These are phyloP conservation scores for Palloptera scutellata DNA, from an alignment of 2,888 invertebrate species.

Conservation along the genomic window DNA sequence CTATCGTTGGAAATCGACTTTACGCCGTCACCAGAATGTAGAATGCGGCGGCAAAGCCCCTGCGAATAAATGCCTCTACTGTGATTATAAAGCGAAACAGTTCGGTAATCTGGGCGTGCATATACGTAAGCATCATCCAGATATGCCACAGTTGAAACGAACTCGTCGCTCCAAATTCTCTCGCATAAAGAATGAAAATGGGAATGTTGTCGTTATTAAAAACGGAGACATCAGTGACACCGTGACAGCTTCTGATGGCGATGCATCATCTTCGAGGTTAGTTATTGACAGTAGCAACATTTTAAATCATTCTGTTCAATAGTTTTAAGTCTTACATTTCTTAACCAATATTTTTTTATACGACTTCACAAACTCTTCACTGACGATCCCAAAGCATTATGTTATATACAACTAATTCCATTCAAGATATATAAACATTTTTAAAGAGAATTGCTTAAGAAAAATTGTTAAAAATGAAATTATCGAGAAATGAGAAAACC, in stretches of 20 bases:
- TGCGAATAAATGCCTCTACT: slow-evolving; percentile 79
- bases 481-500: no score
- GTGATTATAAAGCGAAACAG: slow-evolving; percentile 79
- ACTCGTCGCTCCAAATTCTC: slow-evolving; percentile 59
- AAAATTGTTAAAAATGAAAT: no score
- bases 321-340: no score
- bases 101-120: slow-evolving; percentile 82
- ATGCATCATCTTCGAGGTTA: slow-evolving; percentile 55
- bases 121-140: slow-evolving; percentile 76
- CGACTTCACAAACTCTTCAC: no score
- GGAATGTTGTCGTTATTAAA: slow-evolving; percentile 32
- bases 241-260: slow-evolving; percentile 44
- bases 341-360: no score
- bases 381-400: no score
- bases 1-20: slow-evolving; percentile 86
- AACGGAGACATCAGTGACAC: slow-evolving; percentile 43
- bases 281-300: slow-evolving; percentile 48
- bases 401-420: no score
- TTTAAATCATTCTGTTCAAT: no score
- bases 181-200: no score
- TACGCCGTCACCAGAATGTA: slow-evolving; percentile 81
- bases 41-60: slow-evolving; percentile 85
- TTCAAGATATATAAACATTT: no score
- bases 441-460: no score
- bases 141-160: slow-evolving; percentile 58